A percentile compares a stretch with the other conserved stretches of the same genome.
phyloP scores from a whole-genome alignment of 1,140 invertebrate genomes.

The Scaptodrosophila lebanonensis region DNA sequence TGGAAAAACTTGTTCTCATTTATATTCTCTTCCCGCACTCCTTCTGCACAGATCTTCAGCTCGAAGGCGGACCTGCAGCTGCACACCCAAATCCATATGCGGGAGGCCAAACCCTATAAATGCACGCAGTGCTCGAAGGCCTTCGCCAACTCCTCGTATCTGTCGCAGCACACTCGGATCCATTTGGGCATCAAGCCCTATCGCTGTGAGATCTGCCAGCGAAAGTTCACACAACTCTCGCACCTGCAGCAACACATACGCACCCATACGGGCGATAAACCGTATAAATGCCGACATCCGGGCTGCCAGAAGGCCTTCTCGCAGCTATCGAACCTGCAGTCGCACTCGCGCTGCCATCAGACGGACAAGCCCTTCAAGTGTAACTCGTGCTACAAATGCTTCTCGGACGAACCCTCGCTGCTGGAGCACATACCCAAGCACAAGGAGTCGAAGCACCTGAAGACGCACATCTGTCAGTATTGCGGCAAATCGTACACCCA shows the following conservation, averaged over 20 bases:
- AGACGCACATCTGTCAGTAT: slow-evolving; percentile 98
- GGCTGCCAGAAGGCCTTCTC: slow-evolving; percentile 98
- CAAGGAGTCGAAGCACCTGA: slow-evolving; percentile 98
- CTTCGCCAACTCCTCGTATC: slow-evolving; percentile 98
- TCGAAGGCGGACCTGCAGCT: slow-evolving; percentile 98
- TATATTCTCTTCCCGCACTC: slow-evolving; percentile 49
- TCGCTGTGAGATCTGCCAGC: slow-evolving; percentile 96
- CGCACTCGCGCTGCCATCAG: slow-evolving; percentile 97
- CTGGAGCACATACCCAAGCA: slow-evolving; percentile 98
- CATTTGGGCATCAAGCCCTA: slow-evolving; percentile 97
- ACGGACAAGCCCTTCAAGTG: slow-evolving; percentile 93
- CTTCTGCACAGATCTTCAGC: slow-evolving; percentile 93
- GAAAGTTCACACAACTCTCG: slow-evolving; percentile 98
- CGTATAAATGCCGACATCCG: slow-evolving; percentile 96
- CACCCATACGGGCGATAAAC: slow-evolving; percentile 98
- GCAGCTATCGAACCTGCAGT: slow-evolving; percentile 95
- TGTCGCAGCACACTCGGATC: slow-evolving; percentile 98
- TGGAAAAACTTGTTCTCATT: not conserved
- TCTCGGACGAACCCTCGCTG: slow-evolving; percentile 93
- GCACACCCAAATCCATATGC: slow-evolving; percentile 98
- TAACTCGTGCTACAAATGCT: slow-evolving; percentile 98
- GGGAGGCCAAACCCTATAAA: slow-evolving; percentile 98
- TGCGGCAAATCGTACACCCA: slow-evolving; percentile 99
- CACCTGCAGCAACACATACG: slow-evolving; percentile 98
- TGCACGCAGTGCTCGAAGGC: slow-evolving; percentile 98